phyloP scores from a whole-genome alignment of 2,888 invertebrate species.

The Carterocephalus palaemon region DNA sequence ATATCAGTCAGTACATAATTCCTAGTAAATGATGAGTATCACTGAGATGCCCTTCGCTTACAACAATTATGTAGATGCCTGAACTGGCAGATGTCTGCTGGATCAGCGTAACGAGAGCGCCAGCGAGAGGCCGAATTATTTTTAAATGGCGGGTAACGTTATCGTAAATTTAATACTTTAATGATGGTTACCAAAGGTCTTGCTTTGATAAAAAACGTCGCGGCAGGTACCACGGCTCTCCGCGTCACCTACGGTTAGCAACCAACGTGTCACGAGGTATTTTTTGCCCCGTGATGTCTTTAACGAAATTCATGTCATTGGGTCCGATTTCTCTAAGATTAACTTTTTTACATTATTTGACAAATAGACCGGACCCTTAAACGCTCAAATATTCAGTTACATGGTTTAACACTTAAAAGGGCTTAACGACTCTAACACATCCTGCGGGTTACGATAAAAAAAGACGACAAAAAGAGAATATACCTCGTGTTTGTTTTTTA shows the following conservation, averaged over 20 bases:
- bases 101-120: no score
- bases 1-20: no score
- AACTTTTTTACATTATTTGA: conserved; percentile 75
- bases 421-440: conserved; percentile 79
- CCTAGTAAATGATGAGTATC: no score
- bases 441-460: conserved; percentile 78
- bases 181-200: conserved; percentile 60
- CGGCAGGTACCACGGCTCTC: conserved; percentile 38
- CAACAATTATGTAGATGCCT: no score
- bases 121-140: conserved; percentile 44
- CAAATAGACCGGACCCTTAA: conserved; percentile 77
- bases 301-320: conserved; percentile 77
- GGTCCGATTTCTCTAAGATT: conserved; percentile 76
- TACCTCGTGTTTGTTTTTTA: conserved; percentile 77
- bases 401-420: conserved; percentile 80
- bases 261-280: conserved; percentile 69
- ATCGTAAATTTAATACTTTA: conserved; percentile 75
- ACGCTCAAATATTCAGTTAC: conserved; percentile 78
- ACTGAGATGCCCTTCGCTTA: no score
- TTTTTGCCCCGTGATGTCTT: conserved; percentile 73
- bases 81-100: no score
- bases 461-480: conserved; percentile 71
- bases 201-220: conserved; percentile 58
- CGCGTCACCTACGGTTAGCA: conserved; percentile 58
- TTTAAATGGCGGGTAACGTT: conserved; percentile 47